A percentile compares a stretch with the other conserved stretches of the same genome.
Evolutionary conservation across 2,113 vertebrate genomes (phyloP).

Genomic region (Xerus inauris): DNA sequence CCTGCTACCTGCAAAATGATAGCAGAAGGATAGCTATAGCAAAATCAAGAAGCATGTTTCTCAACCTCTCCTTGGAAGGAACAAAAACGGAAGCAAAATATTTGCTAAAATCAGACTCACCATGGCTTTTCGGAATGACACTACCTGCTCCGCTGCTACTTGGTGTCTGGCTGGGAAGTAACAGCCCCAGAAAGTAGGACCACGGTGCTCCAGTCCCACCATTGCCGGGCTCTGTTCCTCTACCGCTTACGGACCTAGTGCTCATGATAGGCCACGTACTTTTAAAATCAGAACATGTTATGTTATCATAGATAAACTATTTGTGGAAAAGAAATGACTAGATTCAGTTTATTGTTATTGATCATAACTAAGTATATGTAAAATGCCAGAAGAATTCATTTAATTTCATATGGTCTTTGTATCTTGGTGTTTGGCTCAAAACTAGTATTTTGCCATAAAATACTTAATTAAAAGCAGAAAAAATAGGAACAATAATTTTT

Average conservation of each 20-base stretch:
- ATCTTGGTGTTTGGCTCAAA: not conserved
- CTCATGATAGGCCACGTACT: too few species aligned
- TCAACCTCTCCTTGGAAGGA: not conserved
- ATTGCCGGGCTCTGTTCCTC: too few species aligned
- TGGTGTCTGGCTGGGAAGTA: not conserved
- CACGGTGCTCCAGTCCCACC: accelerated
- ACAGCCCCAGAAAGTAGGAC: accelerated
- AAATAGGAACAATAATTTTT: not conserved
- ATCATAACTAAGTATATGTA: not conserved
- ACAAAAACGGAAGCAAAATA: not conserved
- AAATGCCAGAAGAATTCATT: not conserved
- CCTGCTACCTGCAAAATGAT: too few species aligned
- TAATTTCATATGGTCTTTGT: not conserved
- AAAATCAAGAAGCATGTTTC: not conserved
- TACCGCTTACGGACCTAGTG: accelerated
- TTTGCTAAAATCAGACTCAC: not conserved
- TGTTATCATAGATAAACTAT: not conserved
- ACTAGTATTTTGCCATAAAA: not conserved
- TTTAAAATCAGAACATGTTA: not conserved
- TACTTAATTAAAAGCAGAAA: not conserved
- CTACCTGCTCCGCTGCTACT: accelerated
- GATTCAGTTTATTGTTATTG: not conserved
- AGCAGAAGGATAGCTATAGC: not conserved
- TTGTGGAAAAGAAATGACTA: not conserved
- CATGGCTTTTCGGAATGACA: not conserved